Conservation (phyloP, 2,797 vertebrate genomes). For the Taeniopygia guttata region DNA sequence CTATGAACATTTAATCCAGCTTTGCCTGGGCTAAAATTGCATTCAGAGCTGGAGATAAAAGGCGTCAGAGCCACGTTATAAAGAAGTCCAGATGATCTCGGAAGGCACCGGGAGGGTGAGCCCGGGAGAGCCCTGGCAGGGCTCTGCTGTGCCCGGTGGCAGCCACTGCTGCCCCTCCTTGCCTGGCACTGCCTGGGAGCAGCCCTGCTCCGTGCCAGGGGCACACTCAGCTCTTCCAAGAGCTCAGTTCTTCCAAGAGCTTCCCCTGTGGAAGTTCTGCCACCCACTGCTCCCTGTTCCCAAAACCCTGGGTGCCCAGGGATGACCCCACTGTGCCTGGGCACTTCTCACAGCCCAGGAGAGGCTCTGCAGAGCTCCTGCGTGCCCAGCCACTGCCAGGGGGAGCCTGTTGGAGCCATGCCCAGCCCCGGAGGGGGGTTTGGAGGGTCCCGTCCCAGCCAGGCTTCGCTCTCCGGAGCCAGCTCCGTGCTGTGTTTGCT, state of each 20-base stretch:
- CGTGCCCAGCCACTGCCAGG: neutral
- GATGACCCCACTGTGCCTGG: rapidly evolving
- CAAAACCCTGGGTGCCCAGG: rapidly evolving
- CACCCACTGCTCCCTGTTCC: neutral
- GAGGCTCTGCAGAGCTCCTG: neutral
- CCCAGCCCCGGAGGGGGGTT: rapidly evolving
- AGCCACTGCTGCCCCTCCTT: neutral
- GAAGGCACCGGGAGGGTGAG: neutral
- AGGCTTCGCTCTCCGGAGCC: neutral
- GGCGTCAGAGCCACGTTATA: slow-evolving; percentile 11
- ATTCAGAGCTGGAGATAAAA: slow-evolving; percentile 67
- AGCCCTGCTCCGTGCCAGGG: rapidly evolving
- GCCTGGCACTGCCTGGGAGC: neutral
- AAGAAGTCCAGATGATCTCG: neutral
- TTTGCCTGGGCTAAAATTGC: slow-evolving; percentile 69
- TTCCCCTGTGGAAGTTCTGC: neutral
- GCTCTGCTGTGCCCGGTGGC: neutral
- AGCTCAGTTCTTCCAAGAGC: neutral
- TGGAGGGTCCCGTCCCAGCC: neutral
- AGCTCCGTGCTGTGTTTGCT: rapidly evolving
- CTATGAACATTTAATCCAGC: slow-evolving; percentile 73
- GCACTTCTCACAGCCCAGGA: neutral
- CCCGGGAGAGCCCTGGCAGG: neutral
- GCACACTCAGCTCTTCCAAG: rapidly evolving
- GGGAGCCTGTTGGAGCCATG: neutral